These are phyloP conservation scores for Clupea harengus DNA, from an alignment of 2,113 vertebrate species.

Conservation along the genomic window DNA sequence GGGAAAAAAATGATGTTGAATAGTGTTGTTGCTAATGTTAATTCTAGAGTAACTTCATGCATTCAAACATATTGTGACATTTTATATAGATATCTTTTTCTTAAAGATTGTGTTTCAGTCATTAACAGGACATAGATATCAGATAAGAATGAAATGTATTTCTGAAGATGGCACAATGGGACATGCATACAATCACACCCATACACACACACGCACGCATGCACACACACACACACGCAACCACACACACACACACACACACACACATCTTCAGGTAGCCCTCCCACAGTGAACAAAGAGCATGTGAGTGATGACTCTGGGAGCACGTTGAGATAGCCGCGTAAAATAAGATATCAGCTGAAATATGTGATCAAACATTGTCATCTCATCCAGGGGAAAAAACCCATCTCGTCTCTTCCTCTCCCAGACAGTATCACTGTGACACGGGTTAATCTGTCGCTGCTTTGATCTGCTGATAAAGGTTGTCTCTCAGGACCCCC, in stretches of 20 bases:
- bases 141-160: neutral
- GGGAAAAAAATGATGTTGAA: neutral
- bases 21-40: neutral
- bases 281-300: slow-evolving; percentile 39
- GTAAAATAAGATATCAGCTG: slow-evolving; percentile 50
- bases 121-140: neutral
- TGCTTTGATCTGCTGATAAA: slow-evolving; percentile 45
- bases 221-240: too few species aligned
- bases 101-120: neutral
- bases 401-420: slow-evolving; percentile 25
- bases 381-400: slow-evolving; percentile 24
- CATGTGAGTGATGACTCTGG: slow-evolving; percentile 24
- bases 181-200: neutral
- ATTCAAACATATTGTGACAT: neutral
- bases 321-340: slow-evolving; percentile 14
- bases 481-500: slow-evolving; percentile 44
- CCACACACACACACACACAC: neutral
- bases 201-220: slow-evolving; percentile 12
- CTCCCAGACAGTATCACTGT: slow-evolving; percentile 43
- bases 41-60: neutral
- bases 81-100: neutral
- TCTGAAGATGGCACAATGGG: neutral
- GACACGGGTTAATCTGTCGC: slow-evolving; percentile 43
- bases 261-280: slow-evolving; percentile 28
- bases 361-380: slow-evolving; percentile 48